Base-by-base conservation (phyloP, 2,797 vertebrate species). In the Sebastes ruberrimus region DNA sequence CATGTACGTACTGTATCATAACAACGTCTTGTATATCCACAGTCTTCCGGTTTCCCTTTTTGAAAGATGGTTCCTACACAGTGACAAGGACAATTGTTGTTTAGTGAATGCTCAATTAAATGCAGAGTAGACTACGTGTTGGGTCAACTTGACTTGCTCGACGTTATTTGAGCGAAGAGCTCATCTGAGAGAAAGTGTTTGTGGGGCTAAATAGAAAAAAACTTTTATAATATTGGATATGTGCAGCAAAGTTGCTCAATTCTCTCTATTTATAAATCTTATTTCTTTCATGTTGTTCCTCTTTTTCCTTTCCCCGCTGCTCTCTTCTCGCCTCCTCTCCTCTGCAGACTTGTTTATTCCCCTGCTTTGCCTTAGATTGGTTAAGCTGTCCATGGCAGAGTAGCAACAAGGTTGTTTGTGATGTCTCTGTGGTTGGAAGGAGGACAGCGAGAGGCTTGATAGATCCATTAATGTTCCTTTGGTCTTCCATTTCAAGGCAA, bases 401-500 rank as follows among this genome's bases (percentile, higher is more conserved):
- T 5, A 79, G 73, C 77, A 80, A 80, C 73, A 86, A 77, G 84
- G 82, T 74, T 92, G 77, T 89, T 91, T 89, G 77, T 88, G 87
- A 89, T 80, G 87, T 80, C 49, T 86, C 66, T 55, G 6, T 75
- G 71, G 86, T 91, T 63, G 82, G 66, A 73, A 55, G 68, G 84
- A 83, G 57, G 83, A 83, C 69, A 72, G 77, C 2, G 23, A 83
- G 77, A 78, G 60, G 64, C 74, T 69, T 83, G 83, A 91, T 86
- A 65, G 65, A 81, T 84, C 83, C 89, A 86, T 89, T 90, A 88
- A 86, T 85, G 86, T 78, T 83, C 67, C 84, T 90, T 86, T 87
- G 78, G 82, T 90, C 81, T 88, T 85, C 76, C 56, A 86, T 88
- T 91, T 90, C 87, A 83, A 90, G 87, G 83, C 77, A 79, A 82